Evolutionary conservation across 2,797 vertebrate species (phyloP).

Genomic region (Champsocephalus gunnari): DNA sequence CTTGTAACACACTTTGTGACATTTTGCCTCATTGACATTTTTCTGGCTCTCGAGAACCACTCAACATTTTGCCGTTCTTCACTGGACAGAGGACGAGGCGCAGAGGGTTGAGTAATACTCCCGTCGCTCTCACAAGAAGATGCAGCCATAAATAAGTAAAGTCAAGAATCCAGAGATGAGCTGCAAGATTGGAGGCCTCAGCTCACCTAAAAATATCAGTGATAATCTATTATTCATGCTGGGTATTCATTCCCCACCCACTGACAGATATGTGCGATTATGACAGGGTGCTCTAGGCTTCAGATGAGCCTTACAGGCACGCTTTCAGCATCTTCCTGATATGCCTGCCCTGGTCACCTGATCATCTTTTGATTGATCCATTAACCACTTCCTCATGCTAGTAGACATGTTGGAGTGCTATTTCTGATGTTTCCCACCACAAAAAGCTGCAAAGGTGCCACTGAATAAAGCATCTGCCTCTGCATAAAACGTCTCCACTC

Average conservation of each 20-base stretch:
- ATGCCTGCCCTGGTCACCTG: conserved; percentile 69
- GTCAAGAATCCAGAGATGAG: conserved; percentile 78
- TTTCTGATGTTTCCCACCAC: conserved; percentile 78
- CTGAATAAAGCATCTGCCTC: conserved; percentile 76
- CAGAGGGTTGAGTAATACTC: conserved; percentile 68
- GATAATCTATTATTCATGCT: conserved; percentile 86
- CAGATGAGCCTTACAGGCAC: conserved; percentile 60
- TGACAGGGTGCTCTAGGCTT: conserved; percentile 71
- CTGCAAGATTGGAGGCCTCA: conserved; percentile 73
- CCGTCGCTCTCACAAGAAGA: conserved; percentile 72
- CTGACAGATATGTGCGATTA: conserved; percentile 81
- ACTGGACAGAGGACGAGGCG: conserved; percentile 55
- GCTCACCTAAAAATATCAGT: conserved; percentile 86
- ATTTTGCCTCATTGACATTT: conserved; percentile 83
- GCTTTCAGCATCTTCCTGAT: conserved; percentile 62
- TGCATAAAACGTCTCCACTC: conserved; percentile 70
- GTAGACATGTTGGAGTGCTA: conserved; percentile 75
- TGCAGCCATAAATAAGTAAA: conserved; percentile 84
- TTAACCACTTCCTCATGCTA: conserved; percentile 80
- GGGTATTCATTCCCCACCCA: conserved; percentile 79
- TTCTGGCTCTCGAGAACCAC: conserved; percentile 75
- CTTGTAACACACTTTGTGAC: conserved; percentile 66
- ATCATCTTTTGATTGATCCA: conserved; percentile 82
- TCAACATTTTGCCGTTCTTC: conserved; percentile 71
- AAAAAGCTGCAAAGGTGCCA: conserved; percentile 75